Evolutionary conservation across 2,797 vertebrate genomes (phyloP).

Genomic region (Psittacula echo): DNA sequence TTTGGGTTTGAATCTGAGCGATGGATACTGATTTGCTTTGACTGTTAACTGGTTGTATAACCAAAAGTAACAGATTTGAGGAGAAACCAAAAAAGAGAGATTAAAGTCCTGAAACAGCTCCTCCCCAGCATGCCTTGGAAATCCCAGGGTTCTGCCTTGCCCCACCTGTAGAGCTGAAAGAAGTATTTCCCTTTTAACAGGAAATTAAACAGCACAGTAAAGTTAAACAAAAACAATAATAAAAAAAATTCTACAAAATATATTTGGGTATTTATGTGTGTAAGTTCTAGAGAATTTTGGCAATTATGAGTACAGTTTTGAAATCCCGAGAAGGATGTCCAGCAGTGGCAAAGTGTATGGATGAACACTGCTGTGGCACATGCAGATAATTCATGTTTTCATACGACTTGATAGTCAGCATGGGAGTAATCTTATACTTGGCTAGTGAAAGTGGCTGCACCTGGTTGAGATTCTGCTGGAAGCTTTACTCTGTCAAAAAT

Average conservation of each 20-base stretch:
- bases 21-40: neutral
- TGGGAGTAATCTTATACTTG: conserved; percentile 48
- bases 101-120: neutral
- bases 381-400: conserved; percentile 47
- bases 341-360: neutral
- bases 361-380: neutral
- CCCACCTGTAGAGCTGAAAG: neutral
- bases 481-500: conserved; percentile 39
- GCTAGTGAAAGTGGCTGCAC: conserved; percentile 56
- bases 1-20: neutral
- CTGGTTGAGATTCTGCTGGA: conserved; percentile 54
- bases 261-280: neutral
- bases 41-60: neutral
- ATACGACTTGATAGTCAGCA: conserved; percentile 16
- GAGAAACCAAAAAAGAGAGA: neutral
- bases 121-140: neutral
- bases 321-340: neutral
- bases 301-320: neutral
- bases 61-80: neutral
- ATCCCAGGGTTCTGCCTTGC: neutral
- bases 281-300: neutral
- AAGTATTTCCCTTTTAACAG: neutral
- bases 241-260: neutral
- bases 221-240: neutral
- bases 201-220: neutral